Evolutionary conservation across 2,113 vertebrate species (phyloP), one percentile per base, ranked within the genome.

Genomic region (Oncorhynchus masou): DNA sequence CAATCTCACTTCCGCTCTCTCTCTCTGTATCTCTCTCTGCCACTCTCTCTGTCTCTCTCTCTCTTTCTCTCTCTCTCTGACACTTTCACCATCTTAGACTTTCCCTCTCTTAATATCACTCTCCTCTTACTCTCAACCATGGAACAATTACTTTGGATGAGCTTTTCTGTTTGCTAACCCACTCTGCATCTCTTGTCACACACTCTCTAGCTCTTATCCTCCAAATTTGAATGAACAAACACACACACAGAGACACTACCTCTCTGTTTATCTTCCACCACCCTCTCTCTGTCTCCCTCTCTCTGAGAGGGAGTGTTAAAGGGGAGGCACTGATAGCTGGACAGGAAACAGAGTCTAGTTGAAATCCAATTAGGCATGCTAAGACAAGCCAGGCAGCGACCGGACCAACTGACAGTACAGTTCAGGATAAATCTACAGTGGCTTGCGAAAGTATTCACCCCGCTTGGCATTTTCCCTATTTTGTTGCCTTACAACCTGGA

Each of bases 361-460:
- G 51, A 71, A 85, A 82, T 77, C 82, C 78, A 83, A 84, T 86
- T 86, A 86, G 78, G 80, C 79, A 70, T 76, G 74, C 69, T 78
- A 70, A 75, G 62, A 81, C 64, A 2, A 54, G 65, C 60, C n/a
- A 34, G 31, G 19, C 29, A 16, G 39, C 7, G 39, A 39, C 31
- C 13, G 31, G 31, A 27, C 65, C 25, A 60, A 20, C 59, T 8
- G 39, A 39, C 39, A 7, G n/a, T 9, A 60, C n/a, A 60, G 59
- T 22, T 22, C n/a, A 60, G 19, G 6, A 60, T n/a, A 20, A 60
- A 60, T 39, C 39, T 39, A 39, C 34, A 34, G 34, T 7, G 34
- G 34, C 34, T 34, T 7, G 34, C 34, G 6, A 34, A 34, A 34
- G 6, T 7, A 34, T 34, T 34, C 34, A 34, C 34, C 34, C 34